phyloP scores from a whole-genome alignment of 2,888 invertebrate species.

The Chironomus riparius region DNA sequence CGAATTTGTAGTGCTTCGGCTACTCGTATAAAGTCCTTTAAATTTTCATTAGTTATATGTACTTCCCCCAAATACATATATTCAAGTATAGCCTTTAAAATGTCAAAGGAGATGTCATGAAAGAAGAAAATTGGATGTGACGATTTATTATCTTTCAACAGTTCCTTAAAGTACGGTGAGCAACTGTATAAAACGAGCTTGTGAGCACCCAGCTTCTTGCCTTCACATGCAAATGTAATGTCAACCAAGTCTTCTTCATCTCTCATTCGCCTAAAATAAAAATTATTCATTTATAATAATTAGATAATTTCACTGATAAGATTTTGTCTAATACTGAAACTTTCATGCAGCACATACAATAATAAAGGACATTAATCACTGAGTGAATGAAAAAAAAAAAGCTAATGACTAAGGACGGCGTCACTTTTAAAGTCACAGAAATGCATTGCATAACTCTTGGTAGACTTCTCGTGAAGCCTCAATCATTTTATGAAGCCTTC shows the following conservation, averaged over 20 bases:
- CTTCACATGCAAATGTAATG: conserved; percentile 30
- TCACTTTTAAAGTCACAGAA: neutral
- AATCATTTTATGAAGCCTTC: neutral
- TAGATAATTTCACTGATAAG: neutral
- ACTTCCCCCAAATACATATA: conserved; percentile 31
- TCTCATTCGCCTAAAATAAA: conserved; percentile 28
- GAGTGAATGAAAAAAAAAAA: too few relatives aligned
- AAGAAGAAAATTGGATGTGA: conserved; percentile 30
- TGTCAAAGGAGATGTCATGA: conserved; percentile 29
- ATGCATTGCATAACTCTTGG: neutral
- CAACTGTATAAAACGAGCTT: conserved; percentile 29
- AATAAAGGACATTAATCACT: too few relatives aligned
- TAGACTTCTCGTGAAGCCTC: neutral
- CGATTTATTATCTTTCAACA: conserved; percentile 15
- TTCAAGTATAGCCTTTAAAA: conserved; percentile 30
- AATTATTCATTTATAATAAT: neutral
- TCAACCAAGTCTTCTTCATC: conserved; percentile 29
- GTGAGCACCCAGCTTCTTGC: conserved; percentile 29
- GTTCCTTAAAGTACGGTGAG: conserved; percentile 28
- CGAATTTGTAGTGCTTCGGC: conserved; percentile 30
- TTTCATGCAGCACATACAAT: too few relatives aligned
- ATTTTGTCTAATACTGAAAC: neutral
- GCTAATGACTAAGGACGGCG: neutral
- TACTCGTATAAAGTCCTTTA: conserved; percentile 29
- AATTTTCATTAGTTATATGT: conserved; percentile 29